phyloP scores from a whole-genome alignment of 1,140 invertebrate genomes.

The Magallana angulata region DNA sequence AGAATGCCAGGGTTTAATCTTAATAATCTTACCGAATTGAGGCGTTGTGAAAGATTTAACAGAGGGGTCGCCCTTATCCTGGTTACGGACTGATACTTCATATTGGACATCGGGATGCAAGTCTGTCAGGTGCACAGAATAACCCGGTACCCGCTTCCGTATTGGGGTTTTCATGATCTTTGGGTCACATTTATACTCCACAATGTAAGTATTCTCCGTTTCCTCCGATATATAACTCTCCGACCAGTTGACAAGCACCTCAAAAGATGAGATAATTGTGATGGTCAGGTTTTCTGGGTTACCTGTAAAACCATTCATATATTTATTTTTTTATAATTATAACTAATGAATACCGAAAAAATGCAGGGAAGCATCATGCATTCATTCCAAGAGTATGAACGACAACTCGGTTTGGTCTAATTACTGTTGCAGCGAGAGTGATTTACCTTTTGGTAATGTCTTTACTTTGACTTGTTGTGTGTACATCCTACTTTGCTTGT shows the following conservation, averaged over 20 bases:
- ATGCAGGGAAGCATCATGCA: too few species aligned
- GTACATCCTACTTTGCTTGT: conserved; percentile 1
- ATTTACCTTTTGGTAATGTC: neutral
- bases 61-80: conserved; percentile 1
- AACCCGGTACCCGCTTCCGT: neutral
- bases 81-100: neutral
- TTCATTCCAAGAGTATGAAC: neutral
- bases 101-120: neutral
- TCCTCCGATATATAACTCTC: neutral
- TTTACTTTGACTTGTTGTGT: neutral
- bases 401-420: neutral
- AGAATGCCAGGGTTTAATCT: neutral
- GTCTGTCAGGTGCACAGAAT: neutral
- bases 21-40: neutral
- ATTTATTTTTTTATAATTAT: too few species aligned
- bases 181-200: conserved; percentile 20
- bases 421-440: neutral
- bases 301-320: neutral
- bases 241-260: neutral
- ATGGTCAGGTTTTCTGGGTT: conserved; percentile 14
- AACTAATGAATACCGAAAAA: too few species aligned
- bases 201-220: neutral
- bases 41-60: conserved; percentile 1
- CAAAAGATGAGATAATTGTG: neutral
- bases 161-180: neutral